Conservation (phyloP, 2,888 invertebrate genomes). For the Acanthopleura granulata region DNA sequence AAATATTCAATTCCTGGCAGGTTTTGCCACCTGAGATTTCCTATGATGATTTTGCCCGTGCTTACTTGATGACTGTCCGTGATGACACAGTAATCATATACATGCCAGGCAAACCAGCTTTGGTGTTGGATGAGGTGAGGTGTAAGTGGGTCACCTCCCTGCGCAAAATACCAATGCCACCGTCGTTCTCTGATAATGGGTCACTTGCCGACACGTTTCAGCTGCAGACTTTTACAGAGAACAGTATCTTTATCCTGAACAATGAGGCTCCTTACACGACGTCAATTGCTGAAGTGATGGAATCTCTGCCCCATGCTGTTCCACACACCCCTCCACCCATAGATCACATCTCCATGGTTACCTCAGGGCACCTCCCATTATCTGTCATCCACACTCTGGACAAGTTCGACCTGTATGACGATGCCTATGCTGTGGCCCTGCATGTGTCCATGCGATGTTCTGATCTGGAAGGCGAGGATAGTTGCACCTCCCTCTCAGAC, state of each 20-base stretch:
- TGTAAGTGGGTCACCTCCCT: constrained; percentile 62
- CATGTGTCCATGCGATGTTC: constrained; percentile 56
- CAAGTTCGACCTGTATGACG: constrained; percentile 54
- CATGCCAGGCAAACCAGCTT: constrained; percentile 60
- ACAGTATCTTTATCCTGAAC: constrained; percentile 57
- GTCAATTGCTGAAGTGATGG: constrained; percentile 55
- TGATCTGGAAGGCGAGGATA: constrained; percentile 61
- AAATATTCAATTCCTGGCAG: constrained; percentile 59
- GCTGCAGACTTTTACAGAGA: constrained; percentile 50
- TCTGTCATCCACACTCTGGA: constrained; percentile 44
- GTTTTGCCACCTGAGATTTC: constrained; percentile 59
- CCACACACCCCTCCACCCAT: constrained; percentile 63
- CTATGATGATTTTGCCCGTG: constrained; percentile 60
- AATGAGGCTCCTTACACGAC: constrained; percentile 64
- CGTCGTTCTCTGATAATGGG: constrained; percentile 35
- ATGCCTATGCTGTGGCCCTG: constrained; percentile 56
- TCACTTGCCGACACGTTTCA: constrained; percentile 52
- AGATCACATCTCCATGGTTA: constrained; percentile 61
- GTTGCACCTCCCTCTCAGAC: constrained; percentile 56
- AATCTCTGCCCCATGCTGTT: constrained; percentile 47
- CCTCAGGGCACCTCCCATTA: constrained; percentile 47
- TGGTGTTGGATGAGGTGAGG: constrained; percentile 60
- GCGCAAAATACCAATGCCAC: constrained; percentile 48
- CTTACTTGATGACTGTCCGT: constrained; percentile 57
- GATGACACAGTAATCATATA: constrained; percentile 62